Evolutionary conservation across 2,113 vertebrate genomes (phyloP), one percentile per base, ranked within the genome.

Genomic region (Podarcis cretensis): DNA sequence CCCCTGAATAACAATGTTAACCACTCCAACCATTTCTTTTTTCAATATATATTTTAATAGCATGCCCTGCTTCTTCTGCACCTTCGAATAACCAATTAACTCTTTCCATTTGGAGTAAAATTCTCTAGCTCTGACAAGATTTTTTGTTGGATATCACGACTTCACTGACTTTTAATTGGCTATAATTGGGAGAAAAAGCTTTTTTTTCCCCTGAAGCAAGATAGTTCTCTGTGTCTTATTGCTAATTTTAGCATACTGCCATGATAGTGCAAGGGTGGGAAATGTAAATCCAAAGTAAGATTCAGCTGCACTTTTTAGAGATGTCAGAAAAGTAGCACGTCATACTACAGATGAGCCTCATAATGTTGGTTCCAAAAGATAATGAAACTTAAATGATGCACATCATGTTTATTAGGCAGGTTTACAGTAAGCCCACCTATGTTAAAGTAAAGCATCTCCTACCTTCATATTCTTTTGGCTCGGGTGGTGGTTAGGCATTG

Each of bases 401-500:
- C 12, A 78, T 23, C 43, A 54, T 6, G 32, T 48, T 81, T 30
- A 59, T 43, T 75, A 54, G 37, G 20, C 54, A 30, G 37, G 27
- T 88, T 65, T 66, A 12, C 27, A 43, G 20, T 20, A 37, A 83
- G 35, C 16, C 9, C 27, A 23, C 6, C 35, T 57, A 9, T 82
- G 3, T 37, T 81, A 83, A 48, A 83, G 40, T 59, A 83, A 73
- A 1, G 0, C 1, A 23, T 71, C 10, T 12, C 95, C 89, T 94
- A 99, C 40, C 40, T 6, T 43, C 40, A 43, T 43, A 43, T 43
- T 43, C 40, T 43, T 43, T 43, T 43, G 40, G 40, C 6, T 43
- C 6, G 40, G 6, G 40, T 43, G 40, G 40, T 7, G 6, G 40
- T 43, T 43, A 43, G 40, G 40, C 40, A 43, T 43, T 43, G 40